Conservation (phyloP, 2,113 vertebrate genomes). For the Pristiophorus japonicus region DNA sequence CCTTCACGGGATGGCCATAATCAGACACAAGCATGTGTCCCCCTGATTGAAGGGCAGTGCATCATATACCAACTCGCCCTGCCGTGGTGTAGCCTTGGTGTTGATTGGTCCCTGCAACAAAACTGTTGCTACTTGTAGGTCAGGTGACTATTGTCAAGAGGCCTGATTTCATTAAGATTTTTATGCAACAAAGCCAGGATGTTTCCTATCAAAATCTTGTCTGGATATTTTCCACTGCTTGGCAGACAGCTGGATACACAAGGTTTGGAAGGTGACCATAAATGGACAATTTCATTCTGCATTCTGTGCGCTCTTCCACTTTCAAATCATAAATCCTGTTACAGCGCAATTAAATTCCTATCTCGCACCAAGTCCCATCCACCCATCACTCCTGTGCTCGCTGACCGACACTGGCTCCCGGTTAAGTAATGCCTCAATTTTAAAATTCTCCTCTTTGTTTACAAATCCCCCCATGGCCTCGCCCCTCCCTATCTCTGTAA, state of each 20-base stretch:
- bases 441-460: too few relatives aligned
- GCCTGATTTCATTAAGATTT: neutral
- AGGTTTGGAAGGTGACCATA: conserved; percentile 1
- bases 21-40: too few relatives aligned
- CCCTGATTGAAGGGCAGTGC: too few relatives aligned
- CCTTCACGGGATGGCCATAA: too few relatives aligned
- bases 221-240: neutral
- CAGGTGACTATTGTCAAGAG: neutral
- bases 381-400: too few relatives aligned
- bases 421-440: too few relatives aligned
- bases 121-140: neutral
- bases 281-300: neutral
- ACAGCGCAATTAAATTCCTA: neutral
- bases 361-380: too few relatives aligned
- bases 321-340: neutral
- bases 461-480: too few relatives aligned
- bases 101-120: neutral
- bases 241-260: neutral
- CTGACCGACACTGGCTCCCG: too few relatives aligned
- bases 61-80: neutral
- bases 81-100: neutral
- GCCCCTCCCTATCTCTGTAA: too few relatives aligned
- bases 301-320: neutral
- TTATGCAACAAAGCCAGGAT: neutral
- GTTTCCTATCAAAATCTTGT: neutral